Percentiles rank a stretch among this genome's conserved stretches.
Conservation (phyloP, 2,113 vertebrate species). For the Toxostoma redivivum region DNA sequence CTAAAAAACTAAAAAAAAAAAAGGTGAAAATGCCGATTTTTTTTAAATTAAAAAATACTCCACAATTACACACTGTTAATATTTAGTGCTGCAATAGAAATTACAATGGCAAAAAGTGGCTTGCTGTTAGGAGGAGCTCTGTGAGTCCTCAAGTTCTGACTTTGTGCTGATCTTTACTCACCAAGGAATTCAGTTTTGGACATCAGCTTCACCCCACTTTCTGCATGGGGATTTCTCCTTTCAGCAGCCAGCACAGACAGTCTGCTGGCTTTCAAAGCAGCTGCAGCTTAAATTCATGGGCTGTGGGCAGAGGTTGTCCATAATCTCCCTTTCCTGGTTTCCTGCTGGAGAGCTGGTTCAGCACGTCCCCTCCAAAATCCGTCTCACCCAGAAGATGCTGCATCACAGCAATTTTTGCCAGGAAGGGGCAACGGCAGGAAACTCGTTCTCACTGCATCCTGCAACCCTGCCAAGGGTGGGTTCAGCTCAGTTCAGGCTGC, state of each 20-base stretch:
- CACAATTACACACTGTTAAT: not conserved
- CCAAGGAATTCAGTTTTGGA: not conserved
- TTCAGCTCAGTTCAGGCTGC: not conserved
- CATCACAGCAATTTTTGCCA: accelerated
- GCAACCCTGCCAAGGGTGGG: not conserved
- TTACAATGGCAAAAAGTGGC: not conserved
- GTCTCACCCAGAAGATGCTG: not conserved
- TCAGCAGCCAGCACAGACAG: accelerated
- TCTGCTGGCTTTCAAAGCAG: not conserved
- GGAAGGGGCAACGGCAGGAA: not conserved
- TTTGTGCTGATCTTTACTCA: not conserved
- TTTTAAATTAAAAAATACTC: not conserved
- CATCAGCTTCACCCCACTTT: not conserved
- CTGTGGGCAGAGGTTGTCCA: not conserved
- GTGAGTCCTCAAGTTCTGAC: not conserved
- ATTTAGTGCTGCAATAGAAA: not conserved
- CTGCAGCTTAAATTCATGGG: not conserved
- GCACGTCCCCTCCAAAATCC: not conserved
- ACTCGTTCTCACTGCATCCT: not conserved
- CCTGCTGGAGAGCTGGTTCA: not conserved
- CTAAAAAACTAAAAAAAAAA: not conserved
- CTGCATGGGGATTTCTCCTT: not conserved
- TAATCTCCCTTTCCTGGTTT: not conserved
- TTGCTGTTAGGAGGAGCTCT: not conserved
- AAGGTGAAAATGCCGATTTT: not conserved